Evolutionary conservation across 1,140 invertebrate species (phyloP).

Genomic region (Varroa destructor): DNA sequence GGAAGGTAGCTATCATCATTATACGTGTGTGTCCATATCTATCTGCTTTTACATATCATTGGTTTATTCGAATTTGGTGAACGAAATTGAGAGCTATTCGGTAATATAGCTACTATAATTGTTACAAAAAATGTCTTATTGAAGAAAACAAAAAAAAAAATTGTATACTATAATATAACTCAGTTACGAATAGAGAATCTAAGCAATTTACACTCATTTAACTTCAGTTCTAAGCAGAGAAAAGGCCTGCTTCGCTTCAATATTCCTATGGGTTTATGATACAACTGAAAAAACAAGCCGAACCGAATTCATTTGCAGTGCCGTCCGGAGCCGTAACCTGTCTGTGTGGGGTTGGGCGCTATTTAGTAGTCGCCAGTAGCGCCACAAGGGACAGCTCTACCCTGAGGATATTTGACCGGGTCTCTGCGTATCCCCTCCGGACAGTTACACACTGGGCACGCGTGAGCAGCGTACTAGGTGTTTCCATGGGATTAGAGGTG

Average conservation of each 20-base stretch:
- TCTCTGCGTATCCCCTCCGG: constrained; percentile 1
- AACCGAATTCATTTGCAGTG: neutral
- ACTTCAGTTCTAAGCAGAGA: no score
- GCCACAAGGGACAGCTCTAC: neutral
- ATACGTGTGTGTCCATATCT: neutral
- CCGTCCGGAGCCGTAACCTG: neutral
- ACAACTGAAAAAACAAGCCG: no score
- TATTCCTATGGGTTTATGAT: no score
- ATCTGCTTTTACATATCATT: neutral
- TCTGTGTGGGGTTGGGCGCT: neutral
- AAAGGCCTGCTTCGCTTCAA: no score
- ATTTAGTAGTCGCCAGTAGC: neutral
- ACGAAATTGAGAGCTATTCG: no score
- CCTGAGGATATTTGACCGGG: neutral
- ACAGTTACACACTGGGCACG: constrained; percentile 10
- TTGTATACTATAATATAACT: no score
- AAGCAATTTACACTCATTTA: no score
- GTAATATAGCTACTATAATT: no score
- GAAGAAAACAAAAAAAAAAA: no score
- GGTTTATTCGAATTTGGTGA: neutral
- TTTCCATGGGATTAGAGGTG: neutral
- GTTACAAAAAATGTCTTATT: no score
- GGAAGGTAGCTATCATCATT: neutral
- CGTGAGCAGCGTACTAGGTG: neutral
- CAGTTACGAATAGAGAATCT: no score